Percentiles rank a stretch among this genome's conserved stretches.
phyloP scores from a whole-genome alignment of 2,888 invertebrate species.

The Kuschelorhynchus macadamiae region DNA sequence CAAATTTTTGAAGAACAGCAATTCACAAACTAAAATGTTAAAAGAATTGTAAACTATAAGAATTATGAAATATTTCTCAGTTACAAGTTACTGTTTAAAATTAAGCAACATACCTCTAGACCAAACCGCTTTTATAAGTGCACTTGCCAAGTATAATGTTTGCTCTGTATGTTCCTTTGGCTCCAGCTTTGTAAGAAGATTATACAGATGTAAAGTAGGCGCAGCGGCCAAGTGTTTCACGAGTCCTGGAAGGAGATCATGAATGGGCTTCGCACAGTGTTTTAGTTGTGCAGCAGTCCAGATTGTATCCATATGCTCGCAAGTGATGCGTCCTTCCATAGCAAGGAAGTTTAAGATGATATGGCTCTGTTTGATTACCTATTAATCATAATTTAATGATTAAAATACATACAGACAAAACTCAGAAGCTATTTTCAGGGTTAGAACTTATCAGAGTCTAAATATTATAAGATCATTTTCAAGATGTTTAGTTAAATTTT shows the following conservation, averaged over 20 bases:
- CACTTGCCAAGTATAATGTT: slow-evolving; percentile 91
- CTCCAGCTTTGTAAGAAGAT: slow-evolving; percentile 87
- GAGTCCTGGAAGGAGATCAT: slow-evolving; percentile 89
- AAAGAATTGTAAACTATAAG: background rate
- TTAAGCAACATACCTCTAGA: slow-evolving; percentile 70
- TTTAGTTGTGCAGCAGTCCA: slow-evolving; percentile 97
- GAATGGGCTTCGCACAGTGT: slow-evolving; percentile 94
- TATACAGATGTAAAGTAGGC: slow-evolving; percentile 90
- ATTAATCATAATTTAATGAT: background rate
- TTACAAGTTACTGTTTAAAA: background rate
- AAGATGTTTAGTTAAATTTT: too few relatives aligned
- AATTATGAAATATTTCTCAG: too few relatives aligned
- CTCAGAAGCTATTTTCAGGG: too few relatives aligned
- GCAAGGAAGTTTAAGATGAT: slow-evolving; percentile 93
- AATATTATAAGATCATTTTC: too few relatives aligned
- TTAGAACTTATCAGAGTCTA: too few relatives aligned
- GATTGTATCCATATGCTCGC: slow-evolving; percentile 91
- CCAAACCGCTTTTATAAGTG: slow-evolving; percentile 93
- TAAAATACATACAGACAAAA: too few relatives aligned
- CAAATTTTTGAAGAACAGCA: too few relatives aligned
- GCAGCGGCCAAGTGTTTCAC: slow-evolving; percentile 91
- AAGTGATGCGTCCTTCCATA: slow-evolving; percentile 90
- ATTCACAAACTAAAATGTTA: background rate
- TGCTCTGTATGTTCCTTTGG: slow-evolving; percentile 95
- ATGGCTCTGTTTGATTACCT: slow-evolving; percentile 95